Conservation (phyloP, 2,888 invertebrate species). For the Dione vanillae region DNA sequence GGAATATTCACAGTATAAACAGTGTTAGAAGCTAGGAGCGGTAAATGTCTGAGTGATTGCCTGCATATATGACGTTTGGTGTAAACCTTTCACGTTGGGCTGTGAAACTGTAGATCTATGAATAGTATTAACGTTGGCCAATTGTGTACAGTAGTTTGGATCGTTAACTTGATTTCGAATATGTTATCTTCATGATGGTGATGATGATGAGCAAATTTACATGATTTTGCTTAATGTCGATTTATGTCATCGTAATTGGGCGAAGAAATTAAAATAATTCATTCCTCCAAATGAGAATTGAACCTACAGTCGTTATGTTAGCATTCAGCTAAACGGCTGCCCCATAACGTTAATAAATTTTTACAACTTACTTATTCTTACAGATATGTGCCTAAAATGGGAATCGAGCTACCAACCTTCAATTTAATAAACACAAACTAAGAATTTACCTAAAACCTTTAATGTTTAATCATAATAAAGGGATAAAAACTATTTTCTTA, state of each 20-base stretch:
- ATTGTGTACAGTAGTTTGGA: not conserved
- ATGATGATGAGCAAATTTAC: too few relatives aligned
- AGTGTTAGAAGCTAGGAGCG: constrained; percentile 53
- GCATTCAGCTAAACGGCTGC: too few relatives aligned
- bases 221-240: too few relatives aligned
- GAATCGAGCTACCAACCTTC: not conserved
- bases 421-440: not conserved
- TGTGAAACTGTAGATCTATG: constrained; percentile 22
- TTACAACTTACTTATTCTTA: too few relatives aligned
- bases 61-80: constrained; percentile 48
- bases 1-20: constrained; percentile 52
- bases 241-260: too few relatives aligned
- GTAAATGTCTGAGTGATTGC: constrained; percentile 73
- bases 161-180: not conserved
- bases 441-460: not conserved
- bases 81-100: constrained; percentile 29
- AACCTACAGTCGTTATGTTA: too few relatives aligned
- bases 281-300: too few relatives aligned
- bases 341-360: too few relatives aligned
- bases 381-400: not conserved
- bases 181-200: too few relatives aligned
- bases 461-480: constrained; percentile 43
- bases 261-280: too few relatives aligned
- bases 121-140: constrained; percentile 29
- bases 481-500: constrained; percentile 43